Evolutionary conservation across 2,113 vertebrate genomes (phyloP).

Genomic region (Tiliqua scincoides): DNA sequence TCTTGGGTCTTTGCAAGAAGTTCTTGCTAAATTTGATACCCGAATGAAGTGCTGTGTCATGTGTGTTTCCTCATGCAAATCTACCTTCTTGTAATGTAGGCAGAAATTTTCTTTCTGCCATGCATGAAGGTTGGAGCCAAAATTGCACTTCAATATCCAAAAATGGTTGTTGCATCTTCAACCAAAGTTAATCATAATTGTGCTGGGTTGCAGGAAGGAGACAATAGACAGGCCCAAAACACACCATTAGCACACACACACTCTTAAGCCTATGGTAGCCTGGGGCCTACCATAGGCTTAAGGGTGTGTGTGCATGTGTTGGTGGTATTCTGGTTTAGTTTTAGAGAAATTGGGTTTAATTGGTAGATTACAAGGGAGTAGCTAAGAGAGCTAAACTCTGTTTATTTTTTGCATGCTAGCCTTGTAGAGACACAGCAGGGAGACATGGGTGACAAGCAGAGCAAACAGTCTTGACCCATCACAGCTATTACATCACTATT

Average conservation of each 20-base stretch:
- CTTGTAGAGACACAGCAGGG: neutral
- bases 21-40: neutral
- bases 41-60: neutral
- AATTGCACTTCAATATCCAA: neutral
- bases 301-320: neutral
- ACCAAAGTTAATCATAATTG: neutral
- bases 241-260: no score
- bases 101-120: neutral
- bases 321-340: neutral
- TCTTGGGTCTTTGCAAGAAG: neutral
- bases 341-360: neutral
- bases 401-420: neutral
- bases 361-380: neutral
- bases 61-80: neutral
- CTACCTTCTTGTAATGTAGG: neutral
- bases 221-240: no score
- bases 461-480: neutral
- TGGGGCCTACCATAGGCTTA: neutral
- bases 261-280: neutral
- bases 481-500: conserved; percentile 9
- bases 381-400: neutral
- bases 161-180: neutral
- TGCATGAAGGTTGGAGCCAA: neutral
- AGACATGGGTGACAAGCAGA: neutral
- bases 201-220: neutral